These are phyloP conservation scores for Tethea ocularis DNA, from an alignment of 2,888 invertebrate species.

Conservation along the genomic window DNA sequence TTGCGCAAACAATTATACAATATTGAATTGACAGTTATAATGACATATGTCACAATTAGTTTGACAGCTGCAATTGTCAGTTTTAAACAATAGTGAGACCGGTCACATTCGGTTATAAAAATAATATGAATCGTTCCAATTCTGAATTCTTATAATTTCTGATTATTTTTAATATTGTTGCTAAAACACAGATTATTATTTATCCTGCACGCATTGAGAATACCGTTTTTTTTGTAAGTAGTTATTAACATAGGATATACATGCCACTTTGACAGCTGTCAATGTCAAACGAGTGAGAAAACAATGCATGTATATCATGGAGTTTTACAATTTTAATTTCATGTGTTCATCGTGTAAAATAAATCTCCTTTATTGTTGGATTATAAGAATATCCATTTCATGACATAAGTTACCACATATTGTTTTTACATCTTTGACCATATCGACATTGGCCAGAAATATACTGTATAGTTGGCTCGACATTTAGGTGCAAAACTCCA, in stretches of 20 bases:
- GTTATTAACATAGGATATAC: background rate
- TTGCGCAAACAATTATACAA: background rate
- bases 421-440: too few species aligned
- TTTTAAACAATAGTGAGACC: background rate
- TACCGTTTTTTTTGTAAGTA: background rate
- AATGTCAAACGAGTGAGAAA: background rate
- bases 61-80: background rate
- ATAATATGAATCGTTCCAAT: background rate
- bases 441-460: too few species aligned
- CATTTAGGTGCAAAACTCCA: too few species aligned
- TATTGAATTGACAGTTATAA: background rate
- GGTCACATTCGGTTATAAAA: background rate
- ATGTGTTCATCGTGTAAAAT: background rate
- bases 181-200: too few species aligned
- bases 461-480: too few species aligned
- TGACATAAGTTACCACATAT: too few species aligned
- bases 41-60: background rate
- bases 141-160: too few species aligned
- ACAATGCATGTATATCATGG: background rate
- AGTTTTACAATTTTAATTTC: background rate
- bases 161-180: too few species aligned
- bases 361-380: background rate
- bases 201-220: background rate
- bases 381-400: too few species aligned
- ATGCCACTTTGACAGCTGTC: conserved; percentile 2